Evolutionary conservation across 2,888 invertebrate genomes (phyloP).

Genomic region (Parapristionchus giblindavisi): DNA sequence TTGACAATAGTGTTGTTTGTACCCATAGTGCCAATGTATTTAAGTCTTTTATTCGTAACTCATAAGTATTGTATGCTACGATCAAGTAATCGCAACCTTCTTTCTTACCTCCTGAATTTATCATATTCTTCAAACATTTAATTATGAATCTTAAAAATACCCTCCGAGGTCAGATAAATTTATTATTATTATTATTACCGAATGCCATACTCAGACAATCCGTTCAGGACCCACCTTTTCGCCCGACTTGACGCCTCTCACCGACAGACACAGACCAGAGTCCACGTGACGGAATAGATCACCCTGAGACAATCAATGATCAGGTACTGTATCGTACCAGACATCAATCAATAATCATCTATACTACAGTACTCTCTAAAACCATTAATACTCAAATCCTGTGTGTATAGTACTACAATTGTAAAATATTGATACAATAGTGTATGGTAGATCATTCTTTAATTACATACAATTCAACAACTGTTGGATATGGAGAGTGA

Average conservation of each 20-base stretch:
- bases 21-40: not conserved
- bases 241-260: slow-evolving; percentile 66
- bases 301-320: slow-evolving; percentile 9
- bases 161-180: no score
- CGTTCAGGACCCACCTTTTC: slow-evolving; percentile 48
- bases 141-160: no score
- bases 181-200: no score
- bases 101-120: no score
- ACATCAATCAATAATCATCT: no score
- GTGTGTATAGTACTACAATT: not conserved
- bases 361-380: not conserved
- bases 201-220: no score
- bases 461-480: no score
- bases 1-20: no score
- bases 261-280: slow-evolving; percentile 71
- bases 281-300: slow-evolving; percentile 29
- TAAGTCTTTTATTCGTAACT: not conserved
- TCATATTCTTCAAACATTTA: no score
- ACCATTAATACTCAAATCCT: not conserved
- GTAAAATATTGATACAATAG: not conserved
- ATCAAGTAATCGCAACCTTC: not conserved
- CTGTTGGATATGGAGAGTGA: not conserved
- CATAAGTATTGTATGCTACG: not conserved
- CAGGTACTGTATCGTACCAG: no score
- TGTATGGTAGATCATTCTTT: no score